Base-by-base conservation (phyloP, 2,797 vertebrate genomes). In the Dicrostonyx torquatus region DNA sequence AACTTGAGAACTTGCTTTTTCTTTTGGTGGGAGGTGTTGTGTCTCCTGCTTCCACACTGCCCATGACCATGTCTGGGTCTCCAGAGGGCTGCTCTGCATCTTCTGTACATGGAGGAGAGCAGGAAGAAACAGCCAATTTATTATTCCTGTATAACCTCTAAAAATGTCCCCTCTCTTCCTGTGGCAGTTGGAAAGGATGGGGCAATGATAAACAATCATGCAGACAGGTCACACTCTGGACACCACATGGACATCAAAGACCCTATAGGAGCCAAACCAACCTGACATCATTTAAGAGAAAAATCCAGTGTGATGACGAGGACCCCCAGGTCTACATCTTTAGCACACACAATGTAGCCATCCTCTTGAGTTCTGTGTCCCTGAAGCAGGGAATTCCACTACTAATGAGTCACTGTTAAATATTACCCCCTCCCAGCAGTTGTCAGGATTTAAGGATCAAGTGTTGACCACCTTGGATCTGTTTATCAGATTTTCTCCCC, bases 1-100 rank as follows among this genome's bases (percentile, higher is more conserved):
- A 99, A 77, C 99, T 98, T 0, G 99, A 99, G 97, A 99, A 99
- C 98, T 99, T 99, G 98, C 99, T 99, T 98, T 99, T 99, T 92
- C 99, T 99, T 97, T 99, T 99, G 1, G 99, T 99, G 68, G 99
- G 99, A 96, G 99, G 99, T 1, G 99, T 99, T 92, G 96, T 98
- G 94, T 99, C 99, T 70, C 99, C 99, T 0, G 98, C 98, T 96
- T 98, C 99, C 96, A 99, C 98, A 92, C 98, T 99, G 29, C 99
- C 99, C 89, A 98, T 98, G 97, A 98, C 98, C 97, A 98, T 99
- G 97, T 98, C 82, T 87, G 96, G 92, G 68, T 98, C 98, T 97
- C 98, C 95, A 97, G 98, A 97, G 97, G 98, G 96, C 97, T 98
- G 98, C 97, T 98, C 98, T 98, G 97, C 98, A 97, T 99, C 99